Percentiles rank a stretch among this genome's conserved stretches.
Evolutionary conservation across 2,113 vertebrate genomes (phyloP).

Genomic region (Meriones unguiculatus): DNA sequence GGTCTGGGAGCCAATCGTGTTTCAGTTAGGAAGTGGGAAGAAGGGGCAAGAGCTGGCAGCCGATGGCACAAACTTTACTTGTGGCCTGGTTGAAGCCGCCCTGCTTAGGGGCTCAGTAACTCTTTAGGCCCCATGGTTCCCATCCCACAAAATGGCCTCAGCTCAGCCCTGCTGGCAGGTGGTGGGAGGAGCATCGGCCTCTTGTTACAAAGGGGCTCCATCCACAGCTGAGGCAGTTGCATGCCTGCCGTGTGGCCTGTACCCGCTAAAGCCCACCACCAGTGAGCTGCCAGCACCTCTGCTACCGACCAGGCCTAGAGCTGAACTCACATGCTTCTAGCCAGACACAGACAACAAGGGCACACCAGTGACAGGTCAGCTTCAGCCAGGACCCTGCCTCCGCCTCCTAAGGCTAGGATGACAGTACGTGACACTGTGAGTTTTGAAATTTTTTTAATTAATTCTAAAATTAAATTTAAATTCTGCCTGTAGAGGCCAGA

Average conservation of each 20-base stretch:
- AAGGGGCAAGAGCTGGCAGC: neutral
- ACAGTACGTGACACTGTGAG: too few relatives aligned
- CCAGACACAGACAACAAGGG: neutral
- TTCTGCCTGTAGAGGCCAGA: neutral
- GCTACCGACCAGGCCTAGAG: neutral
- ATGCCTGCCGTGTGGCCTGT: neutral
- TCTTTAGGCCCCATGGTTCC: neutral
- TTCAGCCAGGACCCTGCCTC: neutral
- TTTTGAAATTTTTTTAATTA: neutral
- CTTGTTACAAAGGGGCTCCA: neutral
- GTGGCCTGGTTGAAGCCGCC: neutral
- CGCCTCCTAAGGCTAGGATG: neutral
- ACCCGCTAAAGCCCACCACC: neutral
- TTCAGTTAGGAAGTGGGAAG: neutral
- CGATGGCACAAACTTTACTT: neutral
- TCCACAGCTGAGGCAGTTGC: neutral
- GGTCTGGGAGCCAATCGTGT: neutral
- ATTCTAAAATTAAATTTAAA: neutral
- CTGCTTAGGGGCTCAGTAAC: rapidly evolving
- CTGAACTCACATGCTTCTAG: neutral
- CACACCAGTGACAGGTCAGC: neutral
- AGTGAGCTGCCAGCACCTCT: neutral
- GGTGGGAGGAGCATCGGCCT: neutral
- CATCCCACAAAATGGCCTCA: neutral
- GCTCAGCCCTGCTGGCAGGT: neutral